Conservation (phyloP, 2,113 vertebrate genomes). For the Urocolius indicus region DNA sequence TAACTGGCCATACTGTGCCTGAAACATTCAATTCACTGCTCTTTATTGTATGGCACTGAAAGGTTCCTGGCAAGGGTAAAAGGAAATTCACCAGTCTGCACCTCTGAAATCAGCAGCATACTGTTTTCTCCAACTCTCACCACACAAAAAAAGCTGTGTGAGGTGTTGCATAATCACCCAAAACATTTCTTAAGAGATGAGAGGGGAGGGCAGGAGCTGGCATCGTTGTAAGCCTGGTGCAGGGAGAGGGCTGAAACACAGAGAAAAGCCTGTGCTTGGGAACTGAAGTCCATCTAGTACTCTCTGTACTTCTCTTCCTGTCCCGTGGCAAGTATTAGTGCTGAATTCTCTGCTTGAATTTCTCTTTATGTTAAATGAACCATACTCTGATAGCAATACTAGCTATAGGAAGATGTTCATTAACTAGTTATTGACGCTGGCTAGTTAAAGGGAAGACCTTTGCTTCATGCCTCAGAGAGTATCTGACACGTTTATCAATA, state of each 20-base stretch:
- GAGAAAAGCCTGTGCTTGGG: neutral
- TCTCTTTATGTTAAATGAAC: neutral
- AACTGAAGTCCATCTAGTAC: neutral
- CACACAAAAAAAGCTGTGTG: neutral
- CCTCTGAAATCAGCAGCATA: neutral
- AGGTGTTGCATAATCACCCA: neutral
- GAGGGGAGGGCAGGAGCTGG: neutral
- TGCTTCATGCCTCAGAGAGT: neutral
- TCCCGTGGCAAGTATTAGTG: neutral
- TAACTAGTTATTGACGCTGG: neutral
- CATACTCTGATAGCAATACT: neutral
- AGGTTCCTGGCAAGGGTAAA: neutral
- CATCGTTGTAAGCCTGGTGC: rapidly evolving
- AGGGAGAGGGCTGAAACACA: neutral
- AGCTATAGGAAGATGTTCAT: neutral
- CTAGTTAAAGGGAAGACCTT: neutral
- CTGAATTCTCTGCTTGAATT: neutral
- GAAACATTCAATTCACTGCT: neutral
- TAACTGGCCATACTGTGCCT: rapidly evolving
- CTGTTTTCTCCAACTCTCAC: neutral
- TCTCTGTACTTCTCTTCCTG: neutral
- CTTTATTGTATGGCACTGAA: neutral
- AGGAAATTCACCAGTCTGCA: neutral
- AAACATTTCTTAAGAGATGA: neutral
- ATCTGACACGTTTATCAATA: neutral